These are phyloP conservation scores for Cerastis leucographa DNA, from an alignment of 2,888 invertebrate genomes.

Conservation along the genomic window DNA sequence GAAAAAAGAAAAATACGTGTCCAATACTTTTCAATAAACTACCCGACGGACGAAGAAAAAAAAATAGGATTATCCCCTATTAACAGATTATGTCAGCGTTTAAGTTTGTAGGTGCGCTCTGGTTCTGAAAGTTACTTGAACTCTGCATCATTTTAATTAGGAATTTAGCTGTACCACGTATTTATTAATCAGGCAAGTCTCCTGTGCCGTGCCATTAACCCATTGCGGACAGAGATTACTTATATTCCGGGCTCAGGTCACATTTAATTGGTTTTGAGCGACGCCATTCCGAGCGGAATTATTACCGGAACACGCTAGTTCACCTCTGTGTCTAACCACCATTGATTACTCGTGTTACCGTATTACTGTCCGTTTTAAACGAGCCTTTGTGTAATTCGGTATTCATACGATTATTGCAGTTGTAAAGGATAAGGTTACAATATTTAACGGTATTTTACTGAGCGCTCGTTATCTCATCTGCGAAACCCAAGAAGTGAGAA, in stretches of 20 bases:
- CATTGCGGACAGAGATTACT: constrained; percentile 57
- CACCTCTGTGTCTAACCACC: constrained; percentile 39
- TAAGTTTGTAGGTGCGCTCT: background rate
- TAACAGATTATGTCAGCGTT: background rate
- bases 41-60: too few relatives aligned
- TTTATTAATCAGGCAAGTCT: constrained; percentile 41
- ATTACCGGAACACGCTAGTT: constrained; percentile 63
- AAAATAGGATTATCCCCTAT: too few relatives aligned
- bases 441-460: constrained; percentile 2
- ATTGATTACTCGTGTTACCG: constrained; percentile 50
- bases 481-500: constrained; percentile 9
- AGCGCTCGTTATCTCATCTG: constrained; percentile 10
- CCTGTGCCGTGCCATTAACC: constrained; percentile 50
- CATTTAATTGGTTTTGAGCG: constrained; percentile 68
- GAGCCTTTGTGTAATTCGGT: background rate
- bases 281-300: constrained; percentile 61
- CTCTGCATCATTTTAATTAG: constrained; percentile 37
- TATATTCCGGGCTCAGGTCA: constrained; percentile 56
- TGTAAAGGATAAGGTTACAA: background rate
- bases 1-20: too few relatives aligned
- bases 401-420: background rate
- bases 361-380: constrained; percentile 12
- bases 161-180: constrained; percentile 27
- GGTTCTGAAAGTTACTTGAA: background rate
- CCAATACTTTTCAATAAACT: too few relatives aligned